These are phyloP conservation scores for Syrista parreyssii DNA, from an alignment of 2,888 invertebrate genomes.

Conservation along the genomic window DNA sequence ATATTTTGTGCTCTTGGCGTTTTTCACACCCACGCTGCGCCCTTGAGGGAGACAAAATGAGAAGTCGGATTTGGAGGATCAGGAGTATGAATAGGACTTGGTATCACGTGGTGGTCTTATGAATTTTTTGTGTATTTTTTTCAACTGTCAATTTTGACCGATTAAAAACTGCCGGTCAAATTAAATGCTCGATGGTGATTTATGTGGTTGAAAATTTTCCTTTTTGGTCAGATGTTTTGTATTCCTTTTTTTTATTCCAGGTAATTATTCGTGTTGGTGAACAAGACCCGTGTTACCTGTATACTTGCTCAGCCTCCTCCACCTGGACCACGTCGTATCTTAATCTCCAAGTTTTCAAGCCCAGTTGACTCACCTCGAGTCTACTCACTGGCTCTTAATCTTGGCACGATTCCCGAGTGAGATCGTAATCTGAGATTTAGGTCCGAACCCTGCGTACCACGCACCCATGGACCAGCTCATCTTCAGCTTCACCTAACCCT, in stretches of 20 bases:
- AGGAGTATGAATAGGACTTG: slow-evolving; percentile 24
- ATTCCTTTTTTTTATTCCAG: too few relatives aligned
- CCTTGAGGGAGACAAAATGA: slow-evolving; percentile 19
- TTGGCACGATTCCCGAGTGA: slow-evolving; percentile 48
- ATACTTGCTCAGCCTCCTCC: slow-evolving; percentile 9
- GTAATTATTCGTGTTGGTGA: neutral
- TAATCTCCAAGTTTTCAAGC: slow-evolving; percentile 43
- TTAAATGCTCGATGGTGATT: neutral
- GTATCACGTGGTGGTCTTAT: neutral
- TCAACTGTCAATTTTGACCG: neutral
- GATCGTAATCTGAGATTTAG: slow-evolving; percentile 60
- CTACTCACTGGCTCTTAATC: slow-evolving; percentile 48
- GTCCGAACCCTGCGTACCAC: slow-evolving; percentile 39
- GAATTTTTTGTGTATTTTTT: neutral
- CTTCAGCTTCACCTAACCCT: slow-evolving; percentile 25
- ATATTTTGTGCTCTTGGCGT: slow-evolving; percentile 13
- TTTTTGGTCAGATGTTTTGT: neutral
- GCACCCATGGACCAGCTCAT: slow-evolving; percentile 40
- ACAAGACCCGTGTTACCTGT: neutral
- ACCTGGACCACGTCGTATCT: slow-evolving; percentile 50
- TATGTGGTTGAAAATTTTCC: neutral
- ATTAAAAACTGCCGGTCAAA: neutral
- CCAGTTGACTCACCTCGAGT: neutral
- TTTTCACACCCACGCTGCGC: slow-evolving; percentile 28
- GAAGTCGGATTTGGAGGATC: slow-evolving; percentile 25